Percentiles rank a stretch among this genome's conserved stretches.
phyloP scores from a whole-genome alignment of 2,797 vertebrate species.

The Sus cebifrons region DNA sequence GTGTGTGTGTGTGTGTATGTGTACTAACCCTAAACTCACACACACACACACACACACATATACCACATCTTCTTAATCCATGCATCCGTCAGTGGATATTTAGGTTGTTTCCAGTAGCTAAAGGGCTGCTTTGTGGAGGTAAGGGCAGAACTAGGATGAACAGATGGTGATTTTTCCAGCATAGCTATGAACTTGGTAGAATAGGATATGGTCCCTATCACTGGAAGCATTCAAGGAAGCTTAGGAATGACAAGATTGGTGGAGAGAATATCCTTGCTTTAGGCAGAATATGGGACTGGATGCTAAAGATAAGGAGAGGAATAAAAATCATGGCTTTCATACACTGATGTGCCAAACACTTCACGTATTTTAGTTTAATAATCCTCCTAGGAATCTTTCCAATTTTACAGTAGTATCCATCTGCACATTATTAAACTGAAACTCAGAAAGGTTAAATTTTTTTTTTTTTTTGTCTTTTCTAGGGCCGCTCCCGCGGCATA shows the following conservation, averaged over 20 bases:
- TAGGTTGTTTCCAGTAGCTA: not conserved
- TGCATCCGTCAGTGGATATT: too few relatives aligned
- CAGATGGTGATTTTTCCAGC: not conserved
- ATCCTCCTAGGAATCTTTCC: not conserved
- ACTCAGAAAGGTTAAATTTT: constrained; percentile 11
- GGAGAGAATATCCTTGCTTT: not conserved
- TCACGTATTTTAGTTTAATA: not conserved
- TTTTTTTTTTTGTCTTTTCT: not conserved
- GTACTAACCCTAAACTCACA: too few relatives aligned
- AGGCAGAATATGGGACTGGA: not conserved
- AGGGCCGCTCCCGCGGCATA: too few relatives aligned
- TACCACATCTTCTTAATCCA: too few relatives aligned
- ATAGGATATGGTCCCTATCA: not conserved
- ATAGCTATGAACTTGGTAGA: not conserved
- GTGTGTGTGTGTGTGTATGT: too few relatives aligned
- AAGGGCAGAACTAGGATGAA: not conserved
- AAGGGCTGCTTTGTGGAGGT: not conserved
- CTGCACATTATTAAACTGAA: constrained; percentile 14
- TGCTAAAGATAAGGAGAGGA: not conserved
- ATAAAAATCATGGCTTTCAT: not conserved
- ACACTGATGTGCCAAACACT: not conserved
- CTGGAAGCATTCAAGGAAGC: constrained; percentile 26
- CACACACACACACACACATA: too few relatives aligned
- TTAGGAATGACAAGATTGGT: not conserved
- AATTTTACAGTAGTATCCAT: not conserved